These are phyloP conservation scores for Hystrix brachyura DNA, from an alignment of 2,113 vertebrate species.

Conservation along the genomic window DNA sequence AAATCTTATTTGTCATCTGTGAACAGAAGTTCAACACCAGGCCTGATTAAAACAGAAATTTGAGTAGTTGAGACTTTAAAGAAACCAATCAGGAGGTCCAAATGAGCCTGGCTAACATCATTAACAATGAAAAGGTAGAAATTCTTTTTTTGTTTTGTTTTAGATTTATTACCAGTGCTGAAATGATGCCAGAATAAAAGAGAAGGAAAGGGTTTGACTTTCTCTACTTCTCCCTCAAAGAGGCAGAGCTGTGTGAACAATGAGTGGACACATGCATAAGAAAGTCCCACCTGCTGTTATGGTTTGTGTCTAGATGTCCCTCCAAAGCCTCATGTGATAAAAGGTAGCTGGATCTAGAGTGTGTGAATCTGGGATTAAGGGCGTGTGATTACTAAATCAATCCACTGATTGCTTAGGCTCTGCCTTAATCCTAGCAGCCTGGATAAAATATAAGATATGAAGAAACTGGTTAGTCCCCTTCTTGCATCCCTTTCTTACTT, in stretches of 20 bases:
- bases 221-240: slow-evolving; percentile 30
- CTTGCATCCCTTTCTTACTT: no score
- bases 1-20: not conserved
- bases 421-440: no score
- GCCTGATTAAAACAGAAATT: not conserved
- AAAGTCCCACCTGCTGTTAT: not conserved
- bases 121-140: not conserved
- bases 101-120: not conserved
- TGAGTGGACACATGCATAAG: not conserved
- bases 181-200: not conserved
- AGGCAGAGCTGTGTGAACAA: not conserved
- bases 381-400: no score
- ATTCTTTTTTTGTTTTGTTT: slow-evolving; percentile 51
- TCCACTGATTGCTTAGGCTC: no score
- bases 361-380: no score
- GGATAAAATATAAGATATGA: not conserved
- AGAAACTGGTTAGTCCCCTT: not conserved
- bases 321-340: no score
- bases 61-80: slow-evolving; percentile 24
- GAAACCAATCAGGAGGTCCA: not conserved
- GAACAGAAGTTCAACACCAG: not conserved
- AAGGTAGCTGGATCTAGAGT: not conserved
- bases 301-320: no score
- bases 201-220: slow-evolving; percentile 21
- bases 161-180: not conserved